A percentile compares a stretch with the other conserved stretches of the same genome.
phyloP scores from a whole-genome alignment of 2,113 vertebrate species.

The Calidris pugnax region DNA sequence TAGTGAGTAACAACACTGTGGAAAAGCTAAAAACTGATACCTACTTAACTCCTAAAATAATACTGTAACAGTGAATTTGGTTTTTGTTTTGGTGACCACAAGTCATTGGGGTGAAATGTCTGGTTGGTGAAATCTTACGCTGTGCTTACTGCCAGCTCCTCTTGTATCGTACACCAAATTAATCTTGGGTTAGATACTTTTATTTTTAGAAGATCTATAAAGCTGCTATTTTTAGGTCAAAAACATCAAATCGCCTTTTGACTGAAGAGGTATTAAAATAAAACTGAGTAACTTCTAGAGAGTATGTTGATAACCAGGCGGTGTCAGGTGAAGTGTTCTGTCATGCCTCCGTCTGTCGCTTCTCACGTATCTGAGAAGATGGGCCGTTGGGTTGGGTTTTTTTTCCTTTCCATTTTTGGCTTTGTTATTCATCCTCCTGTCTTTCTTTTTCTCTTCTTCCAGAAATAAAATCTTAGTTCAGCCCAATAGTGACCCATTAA shows the following conservation, averaged over 20 bases:
- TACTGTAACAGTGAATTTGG: neutral
- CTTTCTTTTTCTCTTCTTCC: neutral
- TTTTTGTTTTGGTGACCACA: constrained; percentile 31
- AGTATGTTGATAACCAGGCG: neutral
- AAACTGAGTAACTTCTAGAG: neutral
- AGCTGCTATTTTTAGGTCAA: constrained; percentile 14
- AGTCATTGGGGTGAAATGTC: neutral
- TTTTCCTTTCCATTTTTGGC: neutral
- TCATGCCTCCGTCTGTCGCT: neutral
- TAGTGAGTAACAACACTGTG: neutral
- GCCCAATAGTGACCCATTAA: neutral
- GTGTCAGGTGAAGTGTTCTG: neutral
- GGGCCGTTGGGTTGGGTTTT: neutral
- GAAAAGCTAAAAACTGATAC: neutral
- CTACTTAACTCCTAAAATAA: neutral
- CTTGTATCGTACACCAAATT: neutral
- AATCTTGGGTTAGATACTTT: neutral
- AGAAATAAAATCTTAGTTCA: neutral
- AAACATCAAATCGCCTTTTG: neutral
- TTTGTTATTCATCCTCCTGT: neutral
- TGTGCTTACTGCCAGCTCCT: neutral
- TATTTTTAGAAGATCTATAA: neutral
- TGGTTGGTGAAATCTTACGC: neutral
- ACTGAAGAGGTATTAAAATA: constrained; percentile 15
- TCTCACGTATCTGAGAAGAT: neutral